These are phyloP conservation scores for Bombus affinis DNA, from an alignment of 1,140 invertebrate genomes.

Conservation along the genomic window DNA sequence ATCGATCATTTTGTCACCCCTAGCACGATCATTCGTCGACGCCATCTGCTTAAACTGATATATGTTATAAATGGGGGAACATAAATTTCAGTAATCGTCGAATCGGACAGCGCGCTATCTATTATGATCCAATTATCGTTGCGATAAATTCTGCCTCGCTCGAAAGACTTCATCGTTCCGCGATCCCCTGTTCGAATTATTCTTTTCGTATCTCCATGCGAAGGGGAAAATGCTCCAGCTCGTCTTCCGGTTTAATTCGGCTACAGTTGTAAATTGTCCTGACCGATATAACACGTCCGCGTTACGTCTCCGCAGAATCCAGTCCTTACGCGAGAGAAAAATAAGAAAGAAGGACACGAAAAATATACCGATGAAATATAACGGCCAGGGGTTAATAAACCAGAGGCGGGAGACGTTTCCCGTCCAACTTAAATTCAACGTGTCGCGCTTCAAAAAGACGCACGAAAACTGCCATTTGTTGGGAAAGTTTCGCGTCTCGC, in stretches of 20 bases:
- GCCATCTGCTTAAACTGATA: background rate
- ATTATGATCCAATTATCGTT: background rate
- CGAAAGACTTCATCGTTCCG: background rate
- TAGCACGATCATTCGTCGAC: background rate
- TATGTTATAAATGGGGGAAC: background rate
- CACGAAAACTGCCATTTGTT: background rate
- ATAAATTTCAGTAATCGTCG: background rate
- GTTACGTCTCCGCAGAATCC: no score
- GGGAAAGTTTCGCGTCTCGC: background rate
- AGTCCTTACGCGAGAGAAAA: background rate
- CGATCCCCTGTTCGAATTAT: no score
- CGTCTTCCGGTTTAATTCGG: no score
- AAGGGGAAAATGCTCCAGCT: no score
- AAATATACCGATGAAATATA: background rate
- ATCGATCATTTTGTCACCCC: slow-evolving; percentile 2
- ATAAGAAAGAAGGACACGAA: no score
- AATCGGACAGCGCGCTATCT: background rate
- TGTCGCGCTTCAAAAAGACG: background rate
- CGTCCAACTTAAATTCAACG: background rate
- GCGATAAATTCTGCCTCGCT: background rate
- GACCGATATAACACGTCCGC: no score
- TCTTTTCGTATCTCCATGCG: no score
- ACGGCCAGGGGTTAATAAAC: background rate
- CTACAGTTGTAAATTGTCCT: no score
- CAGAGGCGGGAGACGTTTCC: background rate